Conservation (phyloP, 2,113 vertebrate genomes). For the Nibea albiflora region DNA sequence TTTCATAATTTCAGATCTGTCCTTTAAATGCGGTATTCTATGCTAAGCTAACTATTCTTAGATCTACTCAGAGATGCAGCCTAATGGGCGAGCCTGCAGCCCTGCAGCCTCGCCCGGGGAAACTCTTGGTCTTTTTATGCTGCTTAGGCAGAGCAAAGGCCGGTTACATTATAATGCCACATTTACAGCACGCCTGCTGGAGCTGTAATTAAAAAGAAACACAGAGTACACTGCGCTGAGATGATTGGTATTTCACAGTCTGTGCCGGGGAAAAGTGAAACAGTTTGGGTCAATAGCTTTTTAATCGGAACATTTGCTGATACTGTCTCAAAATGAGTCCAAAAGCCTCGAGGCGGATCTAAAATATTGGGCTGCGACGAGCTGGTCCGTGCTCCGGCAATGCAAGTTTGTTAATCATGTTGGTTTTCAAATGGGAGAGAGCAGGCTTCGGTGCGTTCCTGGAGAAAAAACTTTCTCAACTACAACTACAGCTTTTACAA, state of each 20-base stretch:
- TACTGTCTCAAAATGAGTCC: slow-evolving; percentile 44
- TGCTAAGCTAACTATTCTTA: not conserved
- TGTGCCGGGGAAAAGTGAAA: slow-evolving; percentile 22
- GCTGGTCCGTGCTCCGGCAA: not conserved
- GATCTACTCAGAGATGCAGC: slow-evolving; percentile 12
- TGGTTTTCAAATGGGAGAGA: slow-evolving; percentile 18
- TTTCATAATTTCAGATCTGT: not conserved
- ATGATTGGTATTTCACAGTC: slow-evolving; percentile 58
- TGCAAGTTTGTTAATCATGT: slow-evolving; percentile 13
- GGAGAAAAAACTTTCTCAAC: slow-evolving; percentile 1
- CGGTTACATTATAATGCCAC: slow-evolving; percentile 31
- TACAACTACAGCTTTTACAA: not conserved
- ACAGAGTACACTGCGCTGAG: not conserved
- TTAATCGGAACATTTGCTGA: slow-evolving; percentile 63
- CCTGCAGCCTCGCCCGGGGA: slow-evolving; percentile 41
- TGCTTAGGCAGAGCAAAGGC: slow-evolving; percentile 41
- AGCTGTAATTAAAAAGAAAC: slow-evolving; percentile 58
- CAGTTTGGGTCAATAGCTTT: slow-evolving; percentile 71
- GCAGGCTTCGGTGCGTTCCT: not conserved
- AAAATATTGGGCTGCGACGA: slow-evolving; percentile 26
- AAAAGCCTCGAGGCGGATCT: slow-evolving; percentile 32
- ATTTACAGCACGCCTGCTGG: slow-evolving; percentile 27
- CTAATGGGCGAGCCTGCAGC: slow-evolving; percentile 44
- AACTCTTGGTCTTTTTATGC: slow-evolving; percentile 56
- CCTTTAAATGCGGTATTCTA: not conserved